Evolutionary conservation across 2,113 vertebrate genomes (phyloP).

Genomic region (Macquaria australasica): DNA sequence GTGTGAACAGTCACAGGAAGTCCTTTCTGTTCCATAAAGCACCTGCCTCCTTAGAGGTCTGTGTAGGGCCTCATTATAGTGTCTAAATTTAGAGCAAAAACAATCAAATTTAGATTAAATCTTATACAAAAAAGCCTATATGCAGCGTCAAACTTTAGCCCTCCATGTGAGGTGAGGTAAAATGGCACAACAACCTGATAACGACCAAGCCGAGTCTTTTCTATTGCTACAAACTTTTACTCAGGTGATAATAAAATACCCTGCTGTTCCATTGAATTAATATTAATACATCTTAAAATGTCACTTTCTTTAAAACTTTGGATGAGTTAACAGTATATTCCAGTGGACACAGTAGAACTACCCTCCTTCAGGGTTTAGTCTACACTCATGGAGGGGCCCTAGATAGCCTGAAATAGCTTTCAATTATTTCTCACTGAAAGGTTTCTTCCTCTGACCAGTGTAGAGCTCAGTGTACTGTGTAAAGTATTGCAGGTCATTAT

Average conservation of each 20-base stretch:
- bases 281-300: neutral
- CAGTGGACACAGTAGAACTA: neutral
- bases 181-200: conserved; percentile 5
- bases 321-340: conserved; percentile 3
- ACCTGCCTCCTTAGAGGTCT: neutral
- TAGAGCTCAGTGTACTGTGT: conserved; percentile 47
- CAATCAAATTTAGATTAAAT: neutral
- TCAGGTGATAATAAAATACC: neutral
- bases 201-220: neutral
- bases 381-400: conserved; percentile 21
- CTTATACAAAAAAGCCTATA: neutral
- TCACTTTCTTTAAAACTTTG: neutral
- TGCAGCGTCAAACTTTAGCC: neutral
- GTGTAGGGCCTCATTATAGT: neutral
- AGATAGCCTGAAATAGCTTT: conserved; percentile 48
- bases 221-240: conserved; percentile 3
- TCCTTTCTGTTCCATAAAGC: neutral
- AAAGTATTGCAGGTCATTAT: conserved; percentile 75
- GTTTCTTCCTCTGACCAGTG: conserved; percentile 38
- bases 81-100: neutral
- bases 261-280: neutral
- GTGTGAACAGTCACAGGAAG: conserved; percentile 8
- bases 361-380: conserved; percentile 12
- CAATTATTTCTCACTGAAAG: conserved; percentile 60
- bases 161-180: neutral